These are phyloP conservation scores for Tinea trinotella DNA, from an alignment of 2,888 invertebrate species.

Conservation along the genomic window DNA sequence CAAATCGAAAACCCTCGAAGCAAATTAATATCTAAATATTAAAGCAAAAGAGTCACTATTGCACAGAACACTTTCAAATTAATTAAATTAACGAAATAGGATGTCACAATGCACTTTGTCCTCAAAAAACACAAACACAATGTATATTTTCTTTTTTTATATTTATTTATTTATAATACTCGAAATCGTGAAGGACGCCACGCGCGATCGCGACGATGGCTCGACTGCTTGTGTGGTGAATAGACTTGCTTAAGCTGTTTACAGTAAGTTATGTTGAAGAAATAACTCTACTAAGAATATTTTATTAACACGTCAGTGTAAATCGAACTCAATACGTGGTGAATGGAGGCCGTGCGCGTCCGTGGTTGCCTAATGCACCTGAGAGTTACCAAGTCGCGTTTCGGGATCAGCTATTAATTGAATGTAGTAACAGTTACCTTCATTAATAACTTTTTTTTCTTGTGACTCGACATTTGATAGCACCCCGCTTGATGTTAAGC, in stretches of 20 bases:
- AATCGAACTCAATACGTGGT: too few species aligned
- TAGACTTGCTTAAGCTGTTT: background rate
- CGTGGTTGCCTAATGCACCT: too few species aligned
- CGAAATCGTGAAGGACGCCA: constrained; percentile 38
- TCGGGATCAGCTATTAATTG: too few species aligned
- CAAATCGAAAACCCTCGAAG: constrained; percentile 30
- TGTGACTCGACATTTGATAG: too few species aligned
- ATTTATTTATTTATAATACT: constrained; percentile 22
- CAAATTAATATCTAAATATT: constrained; percentile 22
- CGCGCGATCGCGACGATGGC: constrained; percentile 57
- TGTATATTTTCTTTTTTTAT: constrained; percentile 20
- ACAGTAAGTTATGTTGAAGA: background rate
- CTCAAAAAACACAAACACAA: constrained; percentile 19
- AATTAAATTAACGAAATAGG: constrained; percentile 33
- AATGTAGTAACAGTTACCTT: too few species aligned
- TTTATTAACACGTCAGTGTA: too few species aligned
- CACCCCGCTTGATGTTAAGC: too few species aligned
- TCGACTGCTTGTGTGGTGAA: constrained; percentile 50
- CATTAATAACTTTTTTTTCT: too few species aligned
- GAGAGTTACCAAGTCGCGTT: too few species aligned
- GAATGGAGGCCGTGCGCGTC: too few species aligned
- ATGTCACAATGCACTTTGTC: constrained; percentile 33
- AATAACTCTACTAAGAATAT: too few species aligned
- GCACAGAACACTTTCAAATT: constrained; percentile 33
- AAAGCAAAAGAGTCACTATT: constrained; percentile 37